These are phyloP conservation scores for Balanococcus diminutus DNA, from an alignment of 2,888 invertebrate genomes.

Conservation along the genomic window DNA sequence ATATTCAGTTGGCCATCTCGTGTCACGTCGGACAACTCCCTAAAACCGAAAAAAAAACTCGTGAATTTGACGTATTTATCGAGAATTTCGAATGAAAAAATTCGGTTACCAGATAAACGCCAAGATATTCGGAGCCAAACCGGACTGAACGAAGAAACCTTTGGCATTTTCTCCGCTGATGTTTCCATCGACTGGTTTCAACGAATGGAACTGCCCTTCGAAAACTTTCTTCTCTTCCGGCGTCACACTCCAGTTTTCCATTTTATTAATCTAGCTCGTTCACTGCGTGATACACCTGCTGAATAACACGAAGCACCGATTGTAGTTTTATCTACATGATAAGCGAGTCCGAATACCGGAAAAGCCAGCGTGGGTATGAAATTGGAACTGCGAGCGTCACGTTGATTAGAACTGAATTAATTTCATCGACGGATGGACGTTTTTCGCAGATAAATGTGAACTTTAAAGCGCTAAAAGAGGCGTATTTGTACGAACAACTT, in stretches of 20 bases:
- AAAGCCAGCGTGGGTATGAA: background rate
- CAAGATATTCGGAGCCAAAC: constrained; percentile 83
- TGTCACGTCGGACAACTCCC: constrained; percentile 92
- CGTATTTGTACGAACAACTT: background rate
- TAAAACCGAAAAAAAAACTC: no score
- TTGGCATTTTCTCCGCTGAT: constrained; percentile 93
- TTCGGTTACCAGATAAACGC: constrained; percentile 91
- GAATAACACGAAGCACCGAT: background rate
- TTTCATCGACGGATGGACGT: background rate
- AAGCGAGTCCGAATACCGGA: background rate
- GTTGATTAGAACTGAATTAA: background rate
- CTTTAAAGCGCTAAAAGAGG: background rate
- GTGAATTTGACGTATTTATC: background rate
- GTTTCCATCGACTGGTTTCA: constrained; percentile 85
- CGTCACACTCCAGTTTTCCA: constrained; percentile 87
- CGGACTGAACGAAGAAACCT: constrained; percentile 89
- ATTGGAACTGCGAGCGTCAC: background rate
- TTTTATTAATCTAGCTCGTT: constrained; percentile 24
- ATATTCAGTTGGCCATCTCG: constrained; percentile 96
- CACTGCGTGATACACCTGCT: background rate
- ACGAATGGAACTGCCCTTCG: constrained; percentile 86
- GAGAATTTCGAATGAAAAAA: background rate
- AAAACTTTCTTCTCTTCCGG: constrained; percentile 86
- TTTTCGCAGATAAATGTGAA: background rate
- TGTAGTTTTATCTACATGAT: no score